phyloP scores from a whole-genome alignment of 2,888 invertebrate genomes.

The Panopea generosa region DNA sequence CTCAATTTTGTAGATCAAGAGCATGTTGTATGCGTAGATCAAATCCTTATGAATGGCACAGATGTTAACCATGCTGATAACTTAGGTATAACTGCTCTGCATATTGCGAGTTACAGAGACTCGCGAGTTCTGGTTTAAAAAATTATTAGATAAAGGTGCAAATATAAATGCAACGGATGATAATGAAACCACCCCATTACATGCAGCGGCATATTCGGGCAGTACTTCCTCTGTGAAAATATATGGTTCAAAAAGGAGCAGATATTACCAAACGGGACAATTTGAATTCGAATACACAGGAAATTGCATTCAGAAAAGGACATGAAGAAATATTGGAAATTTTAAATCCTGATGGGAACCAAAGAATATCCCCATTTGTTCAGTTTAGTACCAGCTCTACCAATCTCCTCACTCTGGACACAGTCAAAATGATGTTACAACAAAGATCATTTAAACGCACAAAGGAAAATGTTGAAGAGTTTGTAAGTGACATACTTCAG shows the following conservation, averaged over 20 bases:
- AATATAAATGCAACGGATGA: slow-evolving; percentile 26
- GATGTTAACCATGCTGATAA: slow-evolving; percentile 17
- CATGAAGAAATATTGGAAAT: slow-evolving; percentile 5
- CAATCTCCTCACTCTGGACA: slow-evolving; percentile 13
- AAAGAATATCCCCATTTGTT: background rate
- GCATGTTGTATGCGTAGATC: background rate
- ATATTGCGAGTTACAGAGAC: slow-evolving; percentile 19
- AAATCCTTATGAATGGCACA: slow-evolving; percentile 1
- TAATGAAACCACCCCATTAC: slow-evolving; percentile 36
- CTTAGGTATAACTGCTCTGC: slow-evolving; percentile 15
- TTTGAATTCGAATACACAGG: slow-evolving; percentile 19
- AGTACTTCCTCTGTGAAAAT: slow-evolving; percentile 11
- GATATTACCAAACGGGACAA: slow-evolving; percentile 19
- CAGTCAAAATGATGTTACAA: slow-evolving; percentile 18
- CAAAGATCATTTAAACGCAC: slow-evolving; percentile 13
- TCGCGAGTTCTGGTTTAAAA: slow-evolving; percentile 5
- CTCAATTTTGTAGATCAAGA: slow-evolving; percentile 8
- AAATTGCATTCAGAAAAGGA: slow-evolving; percentile 20
- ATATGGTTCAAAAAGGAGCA: slow-evolving; percentile 26
- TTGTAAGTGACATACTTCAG: slow-evolving; percentile 15
- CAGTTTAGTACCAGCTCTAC: slow-evolving; percentile 25
- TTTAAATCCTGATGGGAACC: background rate
- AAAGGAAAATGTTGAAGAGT: slow-evolving; percentile 1
- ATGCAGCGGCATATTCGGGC: slow-evolving; percentile 42
- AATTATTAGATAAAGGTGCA: slow-evolving; percentile 34